These are phyloP conservation scores for Mormyrus lacerda DNA, from an alignment of 2,113 vertebrate genomes.

Conservation along the genomic window DNA sequence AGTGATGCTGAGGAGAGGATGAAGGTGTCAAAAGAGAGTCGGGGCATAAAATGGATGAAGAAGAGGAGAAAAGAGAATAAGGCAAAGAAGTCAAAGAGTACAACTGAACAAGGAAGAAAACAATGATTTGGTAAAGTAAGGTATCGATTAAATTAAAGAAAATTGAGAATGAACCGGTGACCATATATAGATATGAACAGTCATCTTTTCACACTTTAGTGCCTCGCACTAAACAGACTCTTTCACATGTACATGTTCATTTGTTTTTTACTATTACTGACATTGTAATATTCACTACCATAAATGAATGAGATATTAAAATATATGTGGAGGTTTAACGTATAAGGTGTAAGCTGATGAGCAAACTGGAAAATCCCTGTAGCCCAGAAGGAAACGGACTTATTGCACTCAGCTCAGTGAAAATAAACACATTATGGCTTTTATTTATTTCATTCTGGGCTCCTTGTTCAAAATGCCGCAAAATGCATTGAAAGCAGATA, in stretches of 20 bases:
- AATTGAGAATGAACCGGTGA: neutral
- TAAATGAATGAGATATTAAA: neutral
- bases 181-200: neutral
- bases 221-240: neutral
- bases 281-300: neutral
- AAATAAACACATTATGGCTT: neutral
- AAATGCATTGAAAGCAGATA: neutral
- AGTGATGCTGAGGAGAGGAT: neutral
- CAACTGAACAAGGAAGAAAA: neutral
- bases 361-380: conserved; percentile 3
- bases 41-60: neutral
- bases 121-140: neutral
- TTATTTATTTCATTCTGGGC: neutral
- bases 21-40: neutral
- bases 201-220: neutral
- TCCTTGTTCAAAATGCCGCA: neutral
- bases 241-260: neutral
- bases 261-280: neutral
- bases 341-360: conserved; percentile 28
- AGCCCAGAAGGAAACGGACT: conserved; percentile 4
- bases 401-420: neutral
- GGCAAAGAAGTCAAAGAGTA: neutral
- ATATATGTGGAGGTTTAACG: neutral
- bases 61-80: neutral
- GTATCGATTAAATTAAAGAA: neutral